Base-by-base conservation (phyloP, 53 echinoderm and acorn worm species). In the Zoroaster sp. region DNA sequence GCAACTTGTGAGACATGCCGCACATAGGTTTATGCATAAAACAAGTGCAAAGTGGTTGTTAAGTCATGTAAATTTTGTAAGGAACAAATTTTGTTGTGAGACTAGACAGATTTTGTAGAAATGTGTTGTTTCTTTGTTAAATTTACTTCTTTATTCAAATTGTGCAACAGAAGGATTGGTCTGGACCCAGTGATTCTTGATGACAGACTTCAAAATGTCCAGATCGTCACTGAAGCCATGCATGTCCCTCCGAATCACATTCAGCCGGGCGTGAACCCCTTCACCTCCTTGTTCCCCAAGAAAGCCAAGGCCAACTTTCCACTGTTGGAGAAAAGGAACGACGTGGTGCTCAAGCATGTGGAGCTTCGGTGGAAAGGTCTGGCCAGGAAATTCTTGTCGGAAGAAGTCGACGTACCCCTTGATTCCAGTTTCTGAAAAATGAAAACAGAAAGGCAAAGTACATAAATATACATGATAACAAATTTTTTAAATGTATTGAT, bases 271-370 rank as follows among this genome's bases (percentile, higher is more conserved):
- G 38, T 88, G 88, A 45, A 77, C 88, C 34, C 40, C 51, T 34
- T 88, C 88, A 38, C 87, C 75, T 86, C 88, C 88, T 35, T 88
- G 88, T 55, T 88, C 88, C 14, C 88, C 88, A n/a, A 43, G 75
- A 76, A 88, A 75, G 15, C 88, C 88, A 54, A 75, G 47, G 34
- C 88, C 66, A 28, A 88, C 74, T 40, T 52, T 36, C 75, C 88
- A 88, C 12, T 49, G 17, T 53, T 40, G 31, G 17, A 88, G 75
- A 18, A 49, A 88, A 20, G 42, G 75, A 63, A 59, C 40, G 25
- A 65, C 65, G 45, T 88, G 88, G 40, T 47, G 13, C 66, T 88
- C 76, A 21, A 88, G 76, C 30, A 88, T 45, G 77, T 88, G 88
- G 76, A 88, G 76, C 49, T 88, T 88, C 12, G 77, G 88, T 35